Conservation (phyloP, 2,888 invertebrate species). For the Synergus gifuensis region DNA sequence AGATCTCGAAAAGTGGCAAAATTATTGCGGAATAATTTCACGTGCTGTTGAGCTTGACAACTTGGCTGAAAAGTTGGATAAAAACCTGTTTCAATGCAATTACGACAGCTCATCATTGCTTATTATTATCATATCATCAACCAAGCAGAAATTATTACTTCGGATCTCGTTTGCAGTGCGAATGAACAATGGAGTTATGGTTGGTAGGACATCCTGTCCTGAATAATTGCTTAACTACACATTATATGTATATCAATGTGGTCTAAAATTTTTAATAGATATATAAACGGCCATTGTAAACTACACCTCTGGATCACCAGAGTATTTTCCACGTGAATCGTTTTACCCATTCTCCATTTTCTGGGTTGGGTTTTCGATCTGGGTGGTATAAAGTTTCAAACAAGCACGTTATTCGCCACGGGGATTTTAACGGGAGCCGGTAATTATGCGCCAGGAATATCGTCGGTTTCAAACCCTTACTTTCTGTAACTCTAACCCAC, state of each 20-base stretch:
- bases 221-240: constrained; percentile 11
- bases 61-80: neutral
- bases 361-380: constrained; percentile 4
- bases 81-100: constrained; percentile 27
- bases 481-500: constrained; percentile 39
- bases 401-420: constrained; percentile 35
- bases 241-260: constrained; percentile 19
- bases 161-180: constrained; percentile 5
- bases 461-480: constrained; percentile 13
- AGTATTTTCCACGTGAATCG: constrained; percentile 29
- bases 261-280: constrained; percentile 38
- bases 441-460: constrained; percentile 33
- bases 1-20: neutral
- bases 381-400: constrained; percentile 35
- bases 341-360: constrained; percentile 1
- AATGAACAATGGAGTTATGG: constrained; percentile 27
- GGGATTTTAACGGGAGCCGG: constrained; percentile 34
- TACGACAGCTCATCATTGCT: constrained; percentile 15
- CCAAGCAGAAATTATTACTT: constrained; percentile 31
- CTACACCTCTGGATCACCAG: constrained; percentile 19
- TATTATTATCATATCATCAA: constrained; percentile 37
- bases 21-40: neutral
- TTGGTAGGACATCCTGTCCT: constrained; percentile 32
- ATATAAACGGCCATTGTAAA: constrained; percentile 25
- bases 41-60: neutral